phyloP scores from a whole-genome alignment of 2,888 invertebrate species.

The Ophion costatus region DNA sequence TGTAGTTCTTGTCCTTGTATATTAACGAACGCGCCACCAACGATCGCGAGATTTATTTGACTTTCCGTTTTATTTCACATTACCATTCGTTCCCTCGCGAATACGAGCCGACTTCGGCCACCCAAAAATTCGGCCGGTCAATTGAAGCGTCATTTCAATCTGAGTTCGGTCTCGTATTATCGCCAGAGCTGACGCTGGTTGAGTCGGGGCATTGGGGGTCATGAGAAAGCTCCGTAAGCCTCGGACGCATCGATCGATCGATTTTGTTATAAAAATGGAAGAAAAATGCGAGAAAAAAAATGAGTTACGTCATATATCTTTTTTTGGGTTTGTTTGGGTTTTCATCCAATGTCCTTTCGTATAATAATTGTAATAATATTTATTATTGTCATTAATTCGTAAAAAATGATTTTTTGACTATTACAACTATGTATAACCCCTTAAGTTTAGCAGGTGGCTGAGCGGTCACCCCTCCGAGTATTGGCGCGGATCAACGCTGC shows the following conservation, averaged over 20 bases:
- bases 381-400: background rate
- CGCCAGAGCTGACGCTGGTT: background rate
- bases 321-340: too few relatives aligned
- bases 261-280: background rate
- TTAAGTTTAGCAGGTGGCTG: too few relatives aligned
- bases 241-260: background rate
- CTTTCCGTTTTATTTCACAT: background rate
- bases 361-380: background rate
- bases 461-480: background rate
- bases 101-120: background rate
- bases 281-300: background rate
- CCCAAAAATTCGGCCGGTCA: background rate
- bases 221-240: background rate
- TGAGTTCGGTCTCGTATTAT: background rate
- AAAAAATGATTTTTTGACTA: too few relatives aligned
- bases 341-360: background rate
- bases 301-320: too few relatives aligned
- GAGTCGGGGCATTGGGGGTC: background rate
- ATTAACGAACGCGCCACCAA: background rate
- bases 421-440: too few relatives aligned
- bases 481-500: background rate
- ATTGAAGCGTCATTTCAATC: background rate
- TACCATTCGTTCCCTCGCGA: background rate
- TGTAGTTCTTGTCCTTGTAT: background rate
- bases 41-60: slow-evolving; percentile 1